Evolutionary conservation across 2,113 vertebrate species (phyloP), one percentile per base, ranked within the genome.

Genomic region (Circaetus cinerascens): DNA sequence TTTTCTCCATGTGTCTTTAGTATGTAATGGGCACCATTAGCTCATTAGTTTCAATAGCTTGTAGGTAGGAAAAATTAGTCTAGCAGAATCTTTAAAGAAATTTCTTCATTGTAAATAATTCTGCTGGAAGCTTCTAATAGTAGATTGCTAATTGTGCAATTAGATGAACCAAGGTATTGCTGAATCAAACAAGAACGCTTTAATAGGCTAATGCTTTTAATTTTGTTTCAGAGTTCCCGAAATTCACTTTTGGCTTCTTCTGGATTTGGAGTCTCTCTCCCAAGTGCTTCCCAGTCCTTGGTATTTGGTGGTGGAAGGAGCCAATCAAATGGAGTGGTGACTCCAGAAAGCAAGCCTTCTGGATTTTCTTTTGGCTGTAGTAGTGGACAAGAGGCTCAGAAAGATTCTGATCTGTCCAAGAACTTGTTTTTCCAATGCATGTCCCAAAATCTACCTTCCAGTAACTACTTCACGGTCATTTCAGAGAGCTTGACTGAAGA

Each of bases 361-460:
- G 99, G 99, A 82, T 99, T 99, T 92, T 93, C 98, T 78, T 99
- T 99, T 97, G 98, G 98, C n/a, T 97, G 97, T 88, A 97, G 96
- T 84, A 98, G 98, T 96, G 92, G 96, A 80, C 97, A 97, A 64
- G 99, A 99, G 76, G 83, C 97, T 95, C 97, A 98, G 75, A 99
- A 98, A 97, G 99, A 99, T 94, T 95, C 98, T 83, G 98, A 98
- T 96, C 77, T 98, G 23, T 99, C 99, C 46, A 99, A 99, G 97
- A 99, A 99, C 98, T 98, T 99, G 91, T 99, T 99, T 99, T 99
- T 99, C 98, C 99, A 99, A 81, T 99, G 99, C 96, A 99, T 99
- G 99, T 99, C 99, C 68, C 99, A 99, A 98, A 99, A 98, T 95
- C 97, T 99, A 97, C 98, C 98, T 89, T 98, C 98, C 64, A 98